Conservation (phyloP, 53 echinoderm and acorn worm genomes). For the Mesocentrotus franciscanus region DNA sequence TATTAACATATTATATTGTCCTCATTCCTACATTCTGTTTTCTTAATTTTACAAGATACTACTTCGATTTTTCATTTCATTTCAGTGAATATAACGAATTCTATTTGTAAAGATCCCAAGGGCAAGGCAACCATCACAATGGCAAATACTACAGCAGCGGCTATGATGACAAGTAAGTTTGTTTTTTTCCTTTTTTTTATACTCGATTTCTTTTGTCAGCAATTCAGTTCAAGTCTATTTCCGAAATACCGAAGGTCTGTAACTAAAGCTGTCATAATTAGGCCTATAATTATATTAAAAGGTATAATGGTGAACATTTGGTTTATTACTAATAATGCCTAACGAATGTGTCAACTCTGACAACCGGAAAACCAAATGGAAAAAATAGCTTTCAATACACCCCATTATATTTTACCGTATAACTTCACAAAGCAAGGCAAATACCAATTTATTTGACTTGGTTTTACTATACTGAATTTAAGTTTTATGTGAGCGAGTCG, state of each 20-base stretch:
- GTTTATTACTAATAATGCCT: neutral
- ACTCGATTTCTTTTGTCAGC: neutral
- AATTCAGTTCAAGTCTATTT: neutral
- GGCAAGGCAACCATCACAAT: neutral
- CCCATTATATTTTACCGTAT: neutral
- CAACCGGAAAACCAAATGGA: slow-evolving; percentile 13
- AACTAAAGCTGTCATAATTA: neutral
- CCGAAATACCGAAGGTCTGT: neutral
- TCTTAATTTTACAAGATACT: too few species aligned
- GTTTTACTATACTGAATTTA: too few species aligned
- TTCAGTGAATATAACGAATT: neutral
- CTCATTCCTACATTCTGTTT: too few species aligned
- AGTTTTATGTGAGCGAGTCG: too few species aligned
- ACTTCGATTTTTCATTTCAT: neutral
- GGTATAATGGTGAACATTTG: neutral
- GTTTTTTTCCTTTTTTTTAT: neutral
- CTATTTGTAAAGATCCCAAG: neutral
- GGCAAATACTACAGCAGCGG: neutral
- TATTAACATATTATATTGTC: too few species aligned
- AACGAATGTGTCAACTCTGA: slow-evolving; percentile 6
- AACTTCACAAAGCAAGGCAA: too few species aligned
- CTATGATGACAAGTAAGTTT: neutral
- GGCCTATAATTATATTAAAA: neutral
- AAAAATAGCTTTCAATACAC: neutral
- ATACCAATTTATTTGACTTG: too few species aligned